phyloP scores from a whole-genome alignment of 2,797 vertebrate genomes.

The Sebastes diploproa region DNA sequence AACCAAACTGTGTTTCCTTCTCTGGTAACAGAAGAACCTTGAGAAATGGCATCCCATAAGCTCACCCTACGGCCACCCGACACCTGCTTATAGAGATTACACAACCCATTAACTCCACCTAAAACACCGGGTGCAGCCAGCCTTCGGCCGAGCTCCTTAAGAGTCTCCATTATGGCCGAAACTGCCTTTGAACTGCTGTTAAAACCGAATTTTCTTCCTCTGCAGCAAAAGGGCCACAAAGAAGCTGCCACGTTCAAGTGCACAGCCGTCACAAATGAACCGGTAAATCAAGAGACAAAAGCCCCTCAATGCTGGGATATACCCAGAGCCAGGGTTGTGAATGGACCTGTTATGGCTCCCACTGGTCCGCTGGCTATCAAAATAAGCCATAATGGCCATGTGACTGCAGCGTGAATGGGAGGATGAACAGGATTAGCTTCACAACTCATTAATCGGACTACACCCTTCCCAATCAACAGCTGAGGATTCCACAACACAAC shows the following conservation, averaged over 20 bases:
- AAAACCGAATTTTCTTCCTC: constrained; percentile 37
- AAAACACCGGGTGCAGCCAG: constrained; percentile 60
- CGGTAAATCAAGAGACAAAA: constrained; percentile 69
- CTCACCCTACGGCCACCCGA: constrained; percentile 55
- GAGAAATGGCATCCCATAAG: constrained; percentile 60
- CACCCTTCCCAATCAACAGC: constrained; percentile 38
- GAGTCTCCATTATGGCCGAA: constrained; percentile 64
- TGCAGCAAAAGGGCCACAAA: constrained; percentile 26
- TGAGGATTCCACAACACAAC: constrained; percentile 29
- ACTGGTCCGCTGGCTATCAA: constrained; percentile 60
- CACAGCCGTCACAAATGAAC: constrained; percentile 56
- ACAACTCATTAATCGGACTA: constrained; percentile 68
- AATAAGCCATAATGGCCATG: constrained; percentile 69
- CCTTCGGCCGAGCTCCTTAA: constrained; percentile 47
- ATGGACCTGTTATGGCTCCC: constrained; percentile 62
- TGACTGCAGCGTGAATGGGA: constrained; percentile 73
- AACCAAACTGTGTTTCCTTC: constrained; percentile 33
- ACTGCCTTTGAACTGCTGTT: constrained; percentile 57
- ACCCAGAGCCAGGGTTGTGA: constrained; percentile 36
- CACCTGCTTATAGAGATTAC: constrained; percentile 73
- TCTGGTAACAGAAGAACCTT: constrained; percentile 65
- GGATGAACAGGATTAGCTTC: constrained; percentile 75
- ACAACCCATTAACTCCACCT: constrained; percentile 73
- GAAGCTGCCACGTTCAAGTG: constrained; percentile 52
- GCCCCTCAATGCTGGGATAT: constrained; percentile 28